These are phyloP conservation scores for Scolanthus callimorphus DNA, from an alignment of 92 coral and sea anemone genomes.

Conservation along the genomic window DNA sequence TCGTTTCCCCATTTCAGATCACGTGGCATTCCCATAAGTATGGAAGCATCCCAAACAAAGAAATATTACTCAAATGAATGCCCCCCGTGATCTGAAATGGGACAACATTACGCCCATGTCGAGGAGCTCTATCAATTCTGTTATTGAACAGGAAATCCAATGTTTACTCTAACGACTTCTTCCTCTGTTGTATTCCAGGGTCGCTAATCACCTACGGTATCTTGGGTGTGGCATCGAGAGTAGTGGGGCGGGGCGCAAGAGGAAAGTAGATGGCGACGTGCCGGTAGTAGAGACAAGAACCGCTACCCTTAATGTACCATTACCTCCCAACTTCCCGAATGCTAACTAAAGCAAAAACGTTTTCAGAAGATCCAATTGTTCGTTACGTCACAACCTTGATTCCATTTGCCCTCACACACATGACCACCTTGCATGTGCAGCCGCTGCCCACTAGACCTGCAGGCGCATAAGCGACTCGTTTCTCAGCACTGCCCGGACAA, in stretches of 20 bases:
- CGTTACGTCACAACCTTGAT: neutral
- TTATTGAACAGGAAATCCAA: no score
- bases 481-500: neutral
- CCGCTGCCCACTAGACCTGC: neutral
- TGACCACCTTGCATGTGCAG: neutral
- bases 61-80: no score
- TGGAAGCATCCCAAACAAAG: no score
- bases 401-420: neutral
- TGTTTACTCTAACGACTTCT: no score
- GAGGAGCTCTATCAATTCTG: no score
- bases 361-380: no score
- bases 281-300: constrained; percentile 21
- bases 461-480: neutral
- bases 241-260: constrained; percentile 51
- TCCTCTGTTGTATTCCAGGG: no score
- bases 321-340: constrained; percentile 72
- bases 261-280: constrained; percentile 54
- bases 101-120: no score
- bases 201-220: constrained; percentile 54
- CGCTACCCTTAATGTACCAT: constrained; percentile 69
- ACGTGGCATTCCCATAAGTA: no score
- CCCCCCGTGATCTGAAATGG: no score
- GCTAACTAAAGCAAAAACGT: no score
- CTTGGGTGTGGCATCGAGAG: constrained; percentile 75
- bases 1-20: no score